These are phyloP conservation scores for Macropus fuliginosus DNA, from an alignment of 2,797 vertebrate species.

Conservation along the genomic window DNA sequence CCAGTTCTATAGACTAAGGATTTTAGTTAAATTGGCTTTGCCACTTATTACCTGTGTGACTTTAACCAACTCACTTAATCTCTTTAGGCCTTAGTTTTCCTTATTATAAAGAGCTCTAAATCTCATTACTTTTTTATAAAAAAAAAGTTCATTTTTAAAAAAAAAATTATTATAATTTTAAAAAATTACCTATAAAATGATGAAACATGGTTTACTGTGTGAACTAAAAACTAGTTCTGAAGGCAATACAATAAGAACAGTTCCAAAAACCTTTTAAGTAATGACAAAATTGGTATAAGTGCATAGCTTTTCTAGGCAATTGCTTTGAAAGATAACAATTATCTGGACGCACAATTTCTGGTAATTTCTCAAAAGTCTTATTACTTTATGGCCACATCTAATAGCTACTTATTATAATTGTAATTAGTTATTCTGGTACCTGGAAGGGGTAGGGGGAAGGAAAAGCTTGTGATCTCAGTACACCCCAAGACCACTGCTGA, in stretches of 20 bases:
- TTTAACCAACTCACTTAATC: not conserved
- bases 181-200: not conserved
- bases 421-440: not conserved
- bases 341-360: not conserved
- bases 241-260: not conserved
- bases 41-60: not conserved
- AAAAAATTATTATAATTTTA: not conserved
- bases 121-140: not conserved
- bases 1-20: too few species aligned
- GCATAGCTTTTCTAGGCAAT: not conserved
- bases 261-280: slow-evolving; percentile 1
- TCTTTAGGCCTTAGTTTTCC: not conserved
- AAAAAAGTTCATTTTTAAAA: not conserved
- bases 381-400: not conserved
- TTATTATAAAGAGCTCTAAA: not conserved
- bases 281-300: not conserved
- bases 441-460: not conserved
- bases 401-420: not conserved
- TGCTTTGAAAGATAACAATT: slow-evolving; percentile 28
- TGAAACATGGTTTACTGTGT: not conserved
- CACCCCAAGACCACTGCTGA: not conserved
- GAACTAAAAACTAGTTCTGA: not conserved
- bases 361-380: not conserved
- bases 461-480: not conserved
- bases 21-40: not conserved